A percentile compares a stretch with the other conserved stretches of the same genome.
Conservation (phyloP, 2,797 vertebrate species). For the Pipistrellus pipistrellus region DNA sequence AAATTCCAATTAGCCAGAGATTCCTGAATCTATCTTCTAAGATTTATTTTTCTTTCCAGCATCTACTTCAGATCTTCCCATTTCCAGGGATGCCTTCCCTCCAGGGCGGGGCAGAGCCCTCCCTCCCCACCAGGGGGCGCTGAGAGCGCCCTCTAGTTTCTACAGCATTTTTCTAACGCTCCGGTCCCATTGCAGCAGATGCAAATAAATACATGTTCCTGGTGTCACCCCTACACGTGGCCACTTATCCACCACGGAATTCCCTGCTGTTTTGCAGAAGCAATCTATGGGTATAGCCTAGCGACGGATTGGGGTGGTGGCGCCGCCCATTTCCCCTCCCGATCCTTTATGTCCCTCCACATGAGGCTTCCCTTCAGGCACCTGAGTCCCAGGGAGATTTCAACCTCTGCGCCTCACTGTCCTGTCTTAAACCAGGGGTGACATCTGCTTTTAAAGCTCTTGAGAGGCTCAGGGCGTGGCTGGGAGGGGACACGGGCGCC, state of each 20-base stretch:
- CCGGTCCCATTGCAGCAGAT: no score
- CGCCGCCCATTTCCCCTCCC: not conserved
- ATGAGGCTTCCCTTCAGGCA: constrained; percentile 7
- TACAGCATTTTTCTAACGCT: not conserved
- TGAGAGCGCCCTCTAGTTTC: not conserved
- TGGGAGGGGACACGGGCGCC: not conserved
- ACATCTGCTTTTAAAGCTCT: not conserved
- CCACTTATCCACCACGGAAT: not conserved
- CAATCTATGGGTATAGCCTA: not conserved
- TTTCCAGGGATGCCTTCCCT: no score
- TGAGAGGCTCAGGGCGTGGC: not conserved
- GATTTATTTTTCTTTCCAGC: constrained; percentile 47
- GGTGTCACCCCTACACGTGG: no score
- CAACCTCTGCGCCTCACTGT: not conserved
- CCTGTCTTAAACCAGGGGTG: not conserved
- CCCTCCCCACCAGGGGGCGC: not conserved
- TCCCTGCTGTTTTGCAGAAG: not conserved
- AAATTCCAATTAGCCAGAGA: constrained; percentile 32
- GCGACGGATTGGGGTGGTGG: not conserved
- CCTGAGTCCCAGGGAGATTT: not conserved
- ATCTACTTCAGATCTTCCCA: constrained; percentile 17
- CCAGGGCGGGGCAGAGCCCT: not conserved
- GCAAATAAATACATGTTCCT: not conserved
- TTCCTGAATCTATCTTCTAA: constrained; percentile 1
- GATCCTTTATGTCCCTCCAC: not conserved